Percentiles rank a stretch among this genome's conserved stretches.
These are phyloP conservation scores for Dermochelys coriacea DNA, from an alignment of 2,797 vertebrate species.

Conservation along the genomic window DNA sequence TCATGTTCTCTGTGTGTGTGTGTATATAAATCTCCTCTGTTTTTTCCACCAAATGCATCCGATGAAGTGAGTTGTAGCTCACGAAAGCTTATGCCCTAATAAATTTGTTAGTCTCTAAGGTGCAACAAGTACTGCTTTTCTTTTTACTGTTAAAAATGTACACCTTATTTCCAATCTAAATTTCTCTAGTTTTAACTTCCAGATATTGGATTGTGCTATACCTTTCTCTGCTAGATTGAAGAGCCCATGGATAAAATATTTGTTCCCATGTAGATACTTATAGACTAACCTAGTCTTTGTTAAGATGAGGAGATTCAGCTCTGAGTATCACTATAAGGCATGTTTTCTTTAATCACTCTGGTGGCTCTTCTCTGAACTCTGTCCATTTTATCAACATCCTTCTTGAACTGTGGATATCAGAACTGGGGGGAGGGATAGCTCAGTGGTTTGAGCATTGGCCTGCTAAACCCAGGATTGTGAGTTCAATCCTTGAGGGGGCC, in stretches of 20 bases:
- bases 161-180: not conserved
- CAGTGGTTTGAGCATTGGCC: too few relatives aligned
- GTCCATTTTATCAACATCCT: not conserved
- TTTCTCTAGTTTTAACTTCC: not conserved
- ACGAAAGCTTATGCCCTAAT: too few relatives aligned
- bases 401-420: not conserved
- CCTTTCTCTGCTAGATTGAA: not conserved
- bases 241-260: not conserved
- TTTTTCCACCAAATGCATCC: too few relatives aligned
- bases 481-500: too few relatives aligned
- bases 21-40: too few relatives aligned
- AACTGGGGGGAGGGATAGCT: not conserved
- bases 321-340: not conserved
- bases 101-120: too few relatives aligned
- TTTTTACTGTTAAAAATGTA: not conserved
- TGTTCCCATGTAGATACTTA: not conserved
- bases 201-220: not conserved
- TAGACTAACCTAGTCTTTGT: not conserved
- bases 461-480: too few relatives aligned
- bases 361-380: not conserved
- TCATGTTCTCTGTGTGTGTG: too few relatives aligned
- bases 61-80: too few relatives aligned
- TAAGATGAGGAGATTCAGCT: not conserved
- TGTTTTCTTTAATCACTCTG: not conserved
- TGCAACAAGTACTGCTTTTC: too few relatives aligned